These are phyloP conservation scores for Nannospalax galili DNA, from an alignment of 2,113 vertebrate genomes.

Conservation along the genomic window DNA sequence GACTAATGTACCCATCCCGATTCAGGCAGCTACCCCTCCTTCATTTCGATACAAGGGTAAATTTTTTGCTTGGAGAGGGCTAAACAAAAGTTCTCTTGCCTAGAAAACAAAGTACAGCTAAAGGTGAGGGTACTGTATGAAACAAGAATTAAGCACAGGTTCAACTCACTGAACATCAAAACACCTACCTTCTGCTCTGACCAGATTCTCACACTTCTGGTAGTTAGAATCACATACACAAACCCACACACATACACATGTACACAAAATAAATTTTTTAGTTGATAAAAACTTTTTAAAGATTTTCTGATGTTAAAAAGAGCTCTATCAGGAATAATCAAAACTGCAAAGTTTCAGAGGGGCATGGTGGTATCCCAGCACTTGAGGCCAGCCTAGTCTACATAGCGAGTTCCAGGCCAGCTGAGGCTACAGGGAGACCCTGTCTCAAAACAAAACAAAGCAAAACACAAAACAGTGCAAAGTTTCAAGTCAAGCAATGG, in stretches of 20 bases:
- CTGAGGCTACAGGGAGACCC: too few species aligned
- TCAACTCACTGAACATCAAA: background rate
- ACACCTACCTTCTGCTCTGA: background rate
- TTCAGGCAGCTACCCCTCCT: background rate
- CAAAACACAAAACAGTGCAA: background rate
- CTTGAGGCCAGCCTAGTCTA: too few species aligned
- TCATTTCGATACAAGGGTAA: background rate
- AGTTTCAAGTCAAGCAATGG: background rate
- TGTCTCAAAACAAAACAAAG: too few species aligned
- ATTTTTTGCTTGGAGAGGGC: background rate
- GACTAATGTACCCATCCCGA: background rate
- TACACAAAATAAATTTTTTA: too few species aligned
- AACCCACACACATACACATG: too few species aligned
- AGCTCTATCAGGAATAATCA: too few species aligned
- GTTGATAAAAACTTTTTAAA: too few species aligned
- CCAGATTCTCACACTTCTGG: background rate
- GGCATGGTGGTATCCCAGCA: too few species aligned
- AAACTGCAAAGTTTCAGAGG: too few species aligned
- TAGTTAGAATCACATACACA: background rate
- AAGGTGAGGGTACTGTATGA: background rate
- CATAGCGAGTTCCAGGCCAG: too few species aligned
- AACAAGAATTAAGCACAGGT: background rate
- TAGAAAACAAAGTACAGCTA: background rate
- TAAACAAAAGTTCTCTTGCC: background rate
- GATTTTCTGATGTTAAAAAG: too few species aligned